Percentiles rank a stretch among this genome's conserved stretches.
phyloP scores from a whole-genome alignment of 2,797 vertebrate genomes.

The Diceros bicornis region DNA sequence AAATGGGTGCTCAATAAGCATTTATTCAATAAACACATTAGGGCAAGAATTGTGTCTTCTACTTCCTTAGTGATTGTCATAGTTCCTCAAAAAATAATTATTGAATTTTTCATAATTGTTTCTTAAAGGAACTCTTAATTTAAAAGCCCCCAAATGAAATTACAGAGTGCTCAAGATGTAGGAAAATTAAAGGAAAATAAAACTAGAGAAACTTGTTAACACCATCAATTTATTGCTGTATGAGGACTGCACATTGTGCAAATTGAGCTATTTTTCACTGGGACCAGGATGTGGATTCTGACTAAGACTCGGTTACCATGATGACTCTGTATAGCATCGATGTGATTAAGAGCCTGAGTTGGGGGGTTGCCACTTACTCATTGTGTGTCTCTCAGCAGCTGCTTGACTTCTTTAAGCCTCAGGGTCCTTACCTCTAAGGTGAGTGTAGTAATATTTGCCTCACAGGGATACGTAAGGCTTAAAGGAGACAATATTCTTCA shows the following conservation, averaged over 20 bases:
- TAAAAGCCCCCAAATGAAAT: background rate
- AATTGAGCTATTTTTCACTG: background rate
- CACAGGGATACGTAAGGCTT: background rate
- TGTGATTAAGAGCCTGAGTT: slow-evolving; percentile 25
- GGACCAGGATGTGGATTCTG: background rate
- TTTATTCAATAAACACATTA: background rate
- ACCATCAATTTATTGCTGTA: background rate
- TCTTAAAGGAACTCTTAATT: background rate
- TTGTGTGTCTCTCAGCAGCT: background rate
- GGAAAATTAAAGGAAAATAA: background rate
- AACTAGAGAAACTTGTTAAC: background rate
- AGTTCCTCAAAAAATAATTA: background rate
- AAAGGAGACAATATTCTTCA: background rate
- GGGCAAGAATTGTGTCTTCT: background rate
- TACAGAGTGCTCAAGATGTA: background rate
- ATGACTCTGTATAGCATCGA: background rate
- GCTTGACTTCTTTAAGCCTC: background rate
- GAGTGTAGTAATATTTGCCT: background rate
- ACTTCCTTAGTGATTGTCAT: background rate
- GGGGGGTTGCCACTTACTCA: background rate
- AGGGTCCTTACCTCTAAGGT: background rate
- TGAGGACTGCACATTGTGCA: background rate
- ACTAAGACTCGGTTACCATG: background rate
- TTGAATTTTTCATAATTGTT: background rate
- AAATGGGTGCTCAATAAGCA: background rate